Evolutionary conservation across 2,797 vertebrate genomes (phyloP).

Genomic region (Ceryle rudis): DNA sequence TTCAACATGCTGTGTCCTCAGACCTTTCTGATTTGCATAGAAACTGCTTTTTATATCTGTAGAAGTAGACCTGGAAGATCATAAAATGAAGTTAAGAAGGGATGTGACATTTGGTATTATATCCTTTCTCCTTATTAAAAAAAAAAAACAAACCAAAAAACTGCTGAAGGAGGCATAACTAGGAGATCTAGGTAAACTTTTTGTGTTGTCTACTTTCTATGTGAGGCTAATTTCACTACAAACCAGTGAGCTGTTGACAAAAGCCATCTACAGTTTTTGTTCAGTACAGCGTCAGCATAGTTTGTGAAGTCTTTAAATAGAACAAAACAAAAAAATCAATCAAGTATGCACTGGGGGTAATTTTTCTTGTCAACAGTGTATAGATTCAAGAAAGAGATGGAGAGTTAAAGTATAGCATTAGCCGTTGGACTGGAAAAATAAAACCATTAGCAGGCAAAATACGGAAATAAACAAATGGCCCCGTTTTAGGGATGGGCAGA

Average conservation of each 20-base stretch:
- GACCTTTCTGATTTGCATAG: not conserved
- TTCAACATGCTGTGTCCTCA: not conserved
- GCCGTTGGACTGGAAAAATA: not conserved
- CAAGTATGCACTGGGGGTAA: not conserved
- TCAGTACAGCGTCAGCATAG: not conserved
- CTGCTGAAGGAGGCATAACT: not conserved
- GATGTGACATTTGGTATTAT: not conserved
- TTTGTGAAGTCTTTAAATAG: not conserved
- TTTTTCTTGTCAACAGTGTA: not conserved
- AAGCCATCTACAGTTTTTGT: not conserved
- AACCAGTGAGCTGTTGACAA: not conserved
- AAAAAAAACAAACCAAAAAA: not conserved
- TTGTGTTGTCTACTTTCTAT: not conserved
- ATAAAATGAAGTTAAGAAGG: not conserved
- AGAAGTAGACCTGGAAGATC: not conserved
- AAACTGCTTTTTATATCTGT: not conserved
- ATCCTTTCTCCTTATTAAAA: not conserved
- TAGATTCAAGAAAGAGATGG: not conserved
- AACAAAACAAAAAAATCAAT: not conserved
- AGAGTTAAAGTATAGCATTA: not conserved
- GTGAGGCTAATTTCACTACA: not conserved
- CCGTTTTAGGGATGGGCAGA: accelerated
- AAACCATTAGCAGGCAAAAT: not conserved
- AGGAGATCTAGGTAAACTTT: not conserved
- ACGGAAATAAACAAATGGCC: not conserved